phyloP scores from a whole-genome alignment of 2,797 vertebrate species.

The Malacoctenus gilli region DNA sequence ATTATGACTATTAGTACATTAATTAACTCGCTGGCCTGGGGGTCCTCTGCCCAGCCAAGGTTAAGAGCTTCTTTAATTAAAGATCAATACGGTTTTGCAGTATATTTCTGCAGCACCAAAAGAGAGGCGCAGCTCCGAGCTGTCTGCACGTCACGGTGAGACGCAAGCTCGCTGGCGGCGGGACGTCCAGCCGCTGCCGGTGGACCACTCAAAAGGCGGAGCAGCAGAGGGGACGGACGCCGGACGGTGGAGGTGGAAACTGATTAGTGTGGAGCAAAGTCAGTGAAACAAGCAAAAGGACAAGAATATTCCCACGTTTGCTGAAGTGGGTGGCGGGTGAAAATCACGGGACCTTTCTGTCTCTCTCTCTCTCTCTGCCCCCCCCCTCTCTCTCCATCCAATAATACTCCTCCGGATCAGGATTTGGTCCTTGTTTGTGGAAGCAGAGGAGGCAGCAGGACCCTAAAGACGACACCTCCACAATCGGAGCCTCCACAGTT shows the following conservation, averaged over 20 bases:
- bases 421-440: slow-evolving; percentile 75
- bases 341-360: no score
- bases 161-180: slow-evolving; percentile 59
- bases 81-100: slow-evolving; percentile 84
- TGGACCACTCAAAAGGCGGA: no score
- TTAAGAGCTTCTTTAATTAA: slow-evolving; percentile 89
- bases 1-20: slow-evolving; percentile 89
- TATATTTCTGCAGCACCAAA: slow-evolving; percentile 78
- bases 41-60: slow-evolving; percentile 82
- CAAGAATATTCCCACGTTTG: no score
- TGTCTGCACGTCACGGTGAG: slow-evolving; percentile 66
- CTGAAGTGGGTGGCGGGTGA: no score
- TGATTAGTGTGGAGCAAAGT: no score
- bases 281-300: no score
- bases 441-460: slow-evolving; percentile 76
- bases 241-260: no score
- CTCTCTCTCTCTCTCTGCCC: no score
- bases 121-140: slow-evolving; percentile 73
- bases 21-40: slow-evolving; percentile 84
- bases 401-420: slow-evolving; percentile 79
- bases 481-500: slow-evolving; percentile 83
- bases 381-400: slow-evolving; percentile 33
- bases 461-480: slow-evolving; percentile 76
- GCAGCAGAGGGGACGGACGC: no score
- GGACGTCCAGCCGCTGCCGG: no score